These are phyloP conservation scores for Sceliomorpha sp. DNA, from an alignment of 2,888 invertebrate species.

Conservation along the genomic window DNA sequence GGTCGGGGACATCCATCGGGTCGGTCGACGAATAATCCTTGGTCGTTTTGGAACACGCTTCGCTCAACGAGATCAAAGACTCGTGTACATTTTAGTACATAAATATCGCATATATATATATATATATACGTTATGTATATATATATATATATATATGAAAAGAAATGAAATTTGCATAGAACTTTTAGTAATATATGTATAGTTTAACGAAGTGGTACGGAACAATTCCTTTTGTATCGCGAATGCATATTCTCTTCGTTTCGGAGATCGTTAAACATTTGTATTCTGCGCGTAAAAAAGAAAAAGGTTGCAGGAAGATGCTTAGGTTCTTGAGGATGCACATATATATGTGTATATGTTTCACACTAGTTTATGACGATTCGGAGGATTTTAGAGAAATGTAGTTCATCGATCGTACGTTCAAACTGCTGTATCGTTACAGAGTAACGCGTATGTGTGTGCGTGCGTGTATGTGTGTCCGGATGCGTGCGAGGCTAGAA, in stretches of 20 bases:
- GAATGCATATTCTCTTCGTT: neutral
- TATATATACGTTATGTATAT: slow-evolving; percentile 16
- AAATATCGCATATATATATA: slow-evolving; percentile 22
- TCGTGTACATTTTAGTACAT: slow-evolving; percentile 78
- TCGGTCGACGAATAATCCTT: slow-evolving; percentile 3
- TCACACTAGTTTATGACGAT: too few relatives aligned
- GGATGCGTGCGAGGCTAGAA: too few relatives aligned
- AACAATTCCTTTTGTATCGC: slow-evolving; percentile 9
- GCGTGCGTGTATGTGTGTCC: too few relatives aligned
- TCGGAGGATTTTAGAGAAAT: too few relatives aligned
- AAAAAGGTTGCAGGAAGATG: too few relatives aligned
- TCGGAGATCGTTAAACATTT: slow-evolving; percentile 71
- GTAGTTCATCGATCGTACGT: too few relatives aligned
- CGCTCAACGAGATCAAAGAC: slow-evolving; percentile 65
- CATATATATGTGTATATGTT: too few relatives aligned
- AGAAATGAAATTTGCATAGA: slow-evolving; percentile 5
- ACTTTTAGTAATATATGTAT: slow-evolving; percentile 10
- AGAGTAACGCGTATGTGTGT: too few relatives aligned
- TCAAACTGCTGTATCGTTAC: too few relatives aligned
- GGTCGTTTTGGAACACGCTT: slow-evolving; percentile 9
- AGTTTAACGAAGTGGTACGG: slow-evolving; percentile 2
- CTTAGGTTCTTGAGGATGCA: too few relatives aligned
- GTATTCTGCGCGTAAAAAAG: slow-evolving; percentile 57
- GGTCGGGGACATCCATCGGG: too few relatives aligned
- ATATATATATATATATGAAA: slow-evolving; percentile 18